Evolutionary conservation across 2,113 vertebrate species (phyloP).

Genomic region (Thamnaconus septentrionalis): DNA sequence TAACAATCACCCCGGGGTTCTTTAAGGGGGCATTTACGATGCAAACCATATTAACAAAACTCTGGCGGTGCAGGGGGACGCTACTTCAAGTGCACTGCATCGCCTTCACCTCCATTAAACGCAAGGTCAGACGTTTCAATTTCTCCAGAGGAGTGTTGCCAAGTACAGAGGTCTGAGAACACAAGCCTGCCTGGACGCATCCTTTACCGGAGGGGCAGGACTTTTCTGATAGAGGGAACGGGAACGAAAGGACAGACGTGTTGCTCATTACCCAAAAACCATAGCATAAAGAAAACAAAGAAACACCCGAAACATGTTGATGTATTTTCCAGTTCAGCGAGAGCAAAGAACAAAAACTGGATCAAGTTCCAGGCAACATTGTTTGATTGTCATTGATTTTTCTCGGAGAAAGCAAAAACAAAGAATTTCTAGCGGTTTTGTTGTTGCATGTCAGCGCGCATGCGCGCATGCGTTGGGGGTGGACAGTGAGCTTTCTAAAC

Average conservation of each 20-base stretch:
- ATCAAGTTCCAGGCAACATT: too few species aligned
- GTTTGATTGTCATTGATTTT: too few species aligned
- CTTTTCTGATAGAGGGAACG: slow-evolving; percentile 35
- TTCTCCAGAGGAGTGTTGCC: slow-evolving; percentile 58
- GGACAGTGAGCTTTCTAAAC: slow-evolving; percentile 29
- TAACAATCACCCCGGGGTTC: slow-evolving; percentile 14
- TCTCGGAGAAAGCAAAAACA: too few species aligned
- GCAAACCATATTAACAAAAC: slow-evolving; percentile 48
- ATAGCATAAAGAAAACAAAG: neutral
- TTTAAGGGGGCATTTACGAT: slow-evolving; percentile 44
- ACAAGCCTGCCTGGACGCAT: slow-evolving; percentile 37
- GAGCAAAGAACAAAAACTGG: too few species aligned
- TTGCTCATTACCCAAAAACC: slow-evolving; percentile 15
- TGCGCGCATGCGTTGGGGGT: slow-evolving; percentile 6
- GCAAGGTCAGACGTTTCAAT: slow-evolving; percentile 65
- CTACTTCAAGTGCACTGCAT: slow-evolving; percentile 49
- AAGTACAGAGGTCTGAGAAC: slow-evolving; percentile 48
- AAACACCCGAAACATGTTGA: neutral
- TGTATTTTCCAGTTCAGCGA: too few species aligned
- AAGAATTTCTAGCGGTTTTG: neutral
- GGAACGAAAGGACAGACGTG: slow-evolving; percentile 14
- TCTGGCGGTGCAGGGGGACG: slow-evolving; percentile 32
- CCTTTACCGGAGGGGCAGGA: slow-evolving; percentile 33
- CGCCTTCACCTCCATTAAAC: slow-evolving; percentile 62
- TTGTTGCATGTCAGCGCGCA: slow-evolving; percentile 2